These are phyloP conservation scores for Daphoenositta chrysoptera DNA, from an alignment of 2,113 vertebrate species.

Conservation along the genomic window DNA sequence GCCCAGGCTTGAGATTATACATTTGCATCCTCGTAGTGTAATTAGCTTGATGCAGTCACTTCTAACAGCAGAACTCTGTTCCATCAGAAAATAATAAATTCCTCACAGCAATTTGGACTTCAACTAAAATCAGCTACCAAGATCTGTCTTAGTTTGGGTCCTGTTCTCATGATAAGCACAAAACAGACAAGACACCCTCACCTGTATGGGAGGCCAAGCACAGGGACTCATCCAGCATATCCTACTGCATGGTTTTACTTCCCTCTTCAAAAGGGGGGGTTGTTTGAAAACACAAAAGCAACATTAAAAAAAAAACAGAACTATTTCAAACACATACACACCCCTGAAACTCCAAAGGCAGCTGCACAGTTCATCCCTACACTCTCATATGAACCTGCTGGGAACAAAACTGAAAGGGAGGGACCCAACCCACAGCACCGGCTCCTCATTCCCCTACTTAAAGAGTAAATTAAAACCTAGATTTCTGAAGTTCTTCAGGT, in stretches of 20 bases:
- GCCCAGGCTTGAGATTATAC: neutral
- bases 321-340: neutral
- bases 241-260: neutral
- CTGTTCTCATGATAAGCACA: neutral
- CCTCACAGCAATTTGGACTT: neutral
- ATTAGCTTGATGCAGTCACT: neutral
- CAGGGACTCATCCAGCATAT: neutral
- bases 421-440: fast-evolving
- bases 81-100: neutral
- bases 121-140: neutral
- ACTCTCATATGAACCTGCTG: neutral
- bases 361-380: neutral
- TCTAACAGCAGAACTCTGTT: neutral
- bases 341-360: neutral
- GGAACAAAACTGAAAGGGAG: neutral
- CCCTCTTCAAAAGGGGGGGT: neutral
- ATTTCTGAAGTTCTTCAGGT: neutral
- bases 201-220: neutral
- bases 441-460: neutral
- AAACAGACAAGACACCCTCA: neutral
- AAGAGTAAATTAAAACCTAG: neutral
- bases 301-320: neutral
- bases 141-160: neutral
- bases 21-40: neutral
- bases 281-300: neutral